These are phyloP conservation scores for Pelodiscus sinensis DNA, from an alignment of 2,113 vertebrate genomes.

Conservation along the genomic window DNA sequence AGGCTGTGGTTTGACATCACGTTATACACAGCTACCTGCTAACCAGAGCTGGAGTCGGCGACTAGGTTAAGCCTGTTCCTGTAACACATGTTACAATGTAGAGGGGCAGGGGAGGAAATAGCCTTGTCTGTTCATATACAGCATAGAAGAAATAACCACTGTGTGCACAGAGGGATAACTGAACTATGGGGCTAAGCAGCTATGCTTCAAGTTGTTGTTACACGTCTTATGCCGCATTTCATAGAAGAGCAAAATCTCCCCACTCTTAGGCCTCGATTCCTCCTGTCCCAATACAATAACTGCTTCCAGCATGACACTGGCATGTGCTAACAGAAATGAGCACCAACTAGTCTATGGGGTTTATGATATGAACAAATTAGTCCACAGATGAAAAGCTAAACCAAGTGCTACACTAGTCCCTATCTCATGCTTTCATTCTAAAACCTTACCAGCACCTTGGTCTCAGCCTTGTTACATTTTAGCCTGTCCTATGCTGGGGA, in stretches of 20 bases:
- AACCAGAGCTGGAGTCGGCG: background rate
- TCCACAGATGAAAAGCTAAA: background rate
- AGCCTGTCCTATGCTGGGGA: background rate
- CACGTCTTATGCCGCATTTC: background rate
- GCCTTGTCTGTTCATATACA: constrained; percentile 4
- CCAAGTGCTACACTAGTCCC: background rate
- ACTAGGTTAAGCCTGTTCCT: constrained; percentile 26
- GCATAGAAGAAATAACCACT: background rate
- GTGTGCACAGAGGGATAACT: background rate
- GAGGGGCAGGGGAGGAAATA: constrained; percentile 4
- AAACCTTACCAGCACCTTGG: background rate
- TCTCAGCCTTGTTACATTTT: constrained; percentile 5
- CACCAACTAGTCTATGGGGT: background rate
- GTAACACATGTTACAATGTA: background rate
- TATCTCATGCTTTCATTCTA: background rate
- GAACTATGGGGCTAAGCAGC: background rate
- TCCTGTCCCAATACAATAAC: background rate
- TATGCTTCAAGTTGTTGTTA: background rate
- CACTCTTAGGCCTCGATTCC: background rate
- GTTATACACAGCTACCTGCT: constrained; percentile 44
- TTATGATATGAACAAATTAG: background rate
- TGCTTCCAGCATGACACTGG: background rate
- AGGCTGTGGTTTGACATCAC: constrained; percentile 8
- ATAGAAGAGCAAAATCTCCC: constrained; percentile 26
- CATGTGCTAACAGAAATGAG: background rate